Base-by-base conservation (phyloP, 2,113 vertebrate species). In the Casuarius casuarius region DNA sequence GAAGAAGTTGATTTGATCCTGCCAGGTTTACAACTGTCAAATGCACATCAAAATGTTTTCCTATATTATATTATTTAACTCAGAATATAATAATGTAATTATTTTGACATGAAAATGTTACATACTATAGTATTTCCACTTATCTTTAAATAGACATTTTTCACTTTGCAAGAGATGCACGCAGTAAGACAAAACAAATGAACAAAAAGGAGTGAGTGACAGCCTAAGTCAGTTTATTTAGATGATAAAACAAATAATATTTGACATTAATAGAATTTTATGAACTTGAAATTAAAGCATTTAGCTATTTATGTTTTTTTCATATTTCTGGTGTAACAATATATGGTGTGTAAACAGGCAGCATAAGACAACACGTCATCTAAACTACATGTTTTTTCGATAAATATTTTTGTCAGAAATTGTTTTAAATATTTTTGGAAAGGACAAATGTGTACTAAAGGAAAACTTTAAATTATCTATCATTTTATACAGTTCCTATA, bases 81-180 rank as follows among this genome's bases (percentile, higher is more conserved):
- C 84, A 59, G 97, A 97, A 97, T 98, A 95, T 98, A 97, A 98
- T 98, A 97, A 98, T 96, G 96, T 98, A 98, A 98, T 98, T 98
- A 98, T 98, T 98, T 98, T 98, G 98, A 98, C 98, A 98, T 97
- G 93, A 97, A 97, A 97, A 96, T 5, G 49, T 97, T 98, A 96
- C 29, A 20, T 97, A 96, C 92, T 95, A 85, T 97, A 95, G 96
- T 98, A 97, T 96, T 98, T 97, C 95, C 95, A 98, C 97, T 98
- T 98, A 97, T 81, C 97, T 97, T 98, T 97, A 98, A 98, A 97
- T 95, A 98, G 97, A 96, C 81, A 76, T 97, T 97, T 96, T 98
- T 97, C 97, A 97, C 92, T 97, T 97, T 97, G 90, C 86, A 97
- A 96, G 95, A 97, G 96, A 98, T 94, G 94, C 89, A 77, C 96